Conservation (phyloP, 1,140 invertebrate species). For the Heterodera schachtii region DNA sequence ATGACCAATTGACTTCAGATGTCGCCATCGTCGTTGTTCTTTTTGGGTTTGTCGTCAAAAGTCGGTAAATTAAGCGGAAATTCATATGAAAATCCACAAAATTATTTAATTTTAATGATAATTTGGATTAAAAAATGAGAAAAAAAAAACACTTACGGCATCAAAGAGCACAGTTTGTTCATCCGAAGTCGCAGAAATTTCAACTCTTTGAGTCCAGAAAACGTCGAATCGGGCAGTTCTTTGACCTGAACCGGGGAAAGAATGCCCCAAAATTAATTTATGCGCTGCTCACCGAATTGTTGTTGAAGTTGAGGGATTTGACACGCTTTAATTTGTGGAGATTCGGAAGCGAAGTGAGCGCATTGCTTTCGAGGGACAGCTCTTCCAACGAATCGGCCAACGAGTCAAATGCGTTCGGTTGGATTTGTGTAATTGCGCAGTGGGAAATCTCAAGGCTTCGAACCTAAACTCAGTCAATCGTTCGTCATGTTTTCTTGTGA, state of each 20-base stretch:
- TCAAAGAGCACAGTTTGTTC: slow-evolving; percentile 55
- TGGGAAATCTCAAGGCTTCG: slow-evolving; percentile 41
- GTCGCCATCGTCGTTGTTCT: background rate
- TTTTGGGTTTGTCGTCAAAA: background rate
- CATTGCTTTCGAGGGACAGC: slow-evolving; percentile 46
- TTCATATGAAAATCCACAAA: too few species aligned
- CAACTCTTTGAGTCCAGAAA: slow-evolving; percentile 51
- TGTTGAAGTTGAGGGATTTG: slow-evolving; percentile 47
- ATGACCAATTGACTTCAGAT: background rate
- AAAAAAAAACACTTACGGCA: slow-evolving; percentile 48
- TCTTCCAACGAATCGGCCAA: slow-evolving; percentile 44
- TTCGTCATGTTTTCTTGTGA: background rate
- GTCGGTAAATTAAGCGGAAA: too few species aligned
- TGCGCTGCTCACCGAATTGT: slow-evolving; percentile 35
- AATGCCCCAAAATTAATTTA: slow-evolving; percentile 15
- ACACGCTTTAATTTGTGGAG: slow-evolving; percentile 41
- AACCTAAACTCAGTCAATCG: slow-evolving; percentile 25
- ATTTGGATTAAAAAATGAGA: slow-evolving; percentile 10
- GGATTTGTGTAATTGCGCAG: slow-evolving; percentile 38
- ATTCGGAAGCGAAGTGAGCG: slow-evolving; percentile 35
- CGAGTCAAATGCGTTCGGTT: slow-evolving; percentile 34
- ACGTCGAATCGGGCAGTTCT: slow-evolving; percentile 45
- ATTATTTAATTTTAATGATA: background rate
- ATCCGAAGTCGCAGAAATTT: slow-evolving; percentile 49
- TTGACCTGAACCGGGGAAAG: slow-evolving; percentile 42